Evolutionary conservation across 2,113 vertebrate species (phyloP).

Genomic region (Piaya cayana): DNA sequence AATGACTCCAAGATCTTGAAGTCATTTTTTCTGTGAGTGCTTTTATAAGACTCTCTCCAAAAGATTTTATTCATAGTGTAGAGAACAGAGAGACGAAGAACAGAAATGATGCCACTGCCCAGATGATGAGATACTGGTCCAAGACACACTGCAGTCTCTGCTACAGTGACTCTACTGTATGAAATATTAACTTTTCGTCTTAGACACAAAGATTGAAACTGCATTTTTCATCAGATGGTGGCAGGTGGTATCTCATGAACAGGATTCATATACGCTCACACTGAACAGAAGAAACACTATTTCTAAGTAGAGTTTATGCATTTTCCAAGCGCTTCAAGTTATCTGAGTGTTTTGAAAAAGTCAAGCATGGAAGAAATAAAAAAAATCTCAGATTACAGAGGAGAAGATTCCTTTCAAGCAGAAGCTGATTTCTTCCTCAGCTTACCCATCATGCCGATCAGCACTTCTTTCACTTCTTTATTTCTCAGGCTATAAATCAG

Average conservation of each 20-base stretch:
- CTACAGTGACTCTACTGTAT: neutral
- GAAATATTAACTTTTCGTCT: neutral
- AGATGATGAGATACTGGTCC: neutral
- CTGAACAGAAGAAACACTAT: neutral
- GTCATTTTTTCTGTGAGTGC: neutral
- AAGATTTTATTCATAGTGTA: neutral
- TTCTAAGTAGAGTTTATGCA: neutral
- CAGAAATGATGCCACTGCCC: neutral
- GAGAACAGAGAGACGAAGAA: neutral
- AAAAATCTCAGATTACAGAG: neutral
- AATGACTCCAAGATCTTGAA: neutral
- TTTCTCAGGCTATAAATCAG: slow-evolving; percentile 59
- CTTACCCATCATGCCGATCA: neutral
- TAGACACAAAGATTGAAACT: neutral
- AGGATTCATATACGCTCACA: neutral
- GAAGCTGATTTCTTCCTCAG: neutral
- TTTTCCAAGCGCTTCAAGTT: neutral
- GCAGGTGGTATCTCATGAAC: neutral
- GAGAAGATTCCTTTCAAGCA: neutral
- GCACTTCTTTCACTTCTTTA: slow-evolving; percentile 42
- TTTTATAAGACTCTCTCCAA: neutral
- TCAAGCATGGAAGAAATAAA: neutral
- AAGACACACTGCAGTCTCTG: neutral
- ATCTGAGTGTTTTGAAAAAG: neutral
- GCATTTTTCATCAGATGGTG: neutral